These are phyloP conservation scores for Dryoscopus gambensis DNA, from an alignment of 2,113 vertebrate species.

Conservation along the genomic window DNA sequence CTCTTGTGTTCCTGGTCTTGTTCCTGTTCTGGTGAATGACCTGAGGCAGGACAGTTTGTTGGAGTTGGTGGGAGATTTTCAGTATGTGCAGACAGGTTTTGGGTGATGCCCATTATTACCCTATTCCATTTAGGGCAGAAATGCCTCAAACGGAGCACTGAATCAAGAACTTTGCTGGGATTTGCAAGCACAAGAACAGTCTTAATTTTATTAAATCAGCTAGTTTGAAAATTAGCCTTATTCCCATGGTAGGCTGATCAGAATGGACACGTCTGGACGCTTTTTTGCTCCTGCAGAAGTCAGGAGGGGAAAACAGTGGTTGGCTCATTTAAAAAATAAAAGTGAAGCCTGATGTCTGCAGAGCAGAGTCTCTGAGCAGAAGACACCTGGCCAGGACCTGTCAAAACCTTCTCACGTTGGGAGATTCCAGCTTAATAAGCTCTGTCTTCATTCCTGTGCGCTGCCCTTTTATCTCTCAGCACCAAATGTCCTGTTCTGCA, in stretches of 20 bases:
- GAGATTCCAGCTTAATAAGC: background rate
- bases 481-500: background rate
- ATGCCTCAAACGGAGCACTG: background rate
- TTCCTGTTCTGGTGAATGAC: background rate
- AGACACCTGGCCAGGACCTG: background rate
- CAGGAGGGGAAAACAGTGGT: background rate
- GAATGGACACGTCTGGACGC: background rate
- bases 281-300: background rate
- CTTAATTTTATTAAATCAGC: background rate
- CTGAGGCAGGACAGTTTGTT: background rate
- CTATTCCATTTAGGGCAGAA: background rate
- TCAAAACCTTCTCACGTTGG: background rate
- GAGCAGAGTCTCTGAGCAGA: background rate
- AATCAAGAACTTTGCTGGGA: background rate
- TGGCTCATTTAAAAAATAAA: background rate
- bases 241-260: background rate
- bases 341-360: background rate
- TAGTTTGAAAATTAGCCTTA: background rate
- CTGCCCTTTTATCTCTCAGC: background rate
- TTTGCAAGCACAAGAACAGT: background rate
- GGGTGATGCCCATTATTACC: background rate
- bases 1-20: background rate
- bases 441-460: background rate
- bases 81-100: background rate
- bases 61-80: background rate